Percentiles rank a stretch among this genome's conserved stretches.
These are phyloP conservation scores for Cosmopolites sordidus DNA, from an alignment of 2,888 invertebrate genomes.

Conservation along the genomic window DNA sequence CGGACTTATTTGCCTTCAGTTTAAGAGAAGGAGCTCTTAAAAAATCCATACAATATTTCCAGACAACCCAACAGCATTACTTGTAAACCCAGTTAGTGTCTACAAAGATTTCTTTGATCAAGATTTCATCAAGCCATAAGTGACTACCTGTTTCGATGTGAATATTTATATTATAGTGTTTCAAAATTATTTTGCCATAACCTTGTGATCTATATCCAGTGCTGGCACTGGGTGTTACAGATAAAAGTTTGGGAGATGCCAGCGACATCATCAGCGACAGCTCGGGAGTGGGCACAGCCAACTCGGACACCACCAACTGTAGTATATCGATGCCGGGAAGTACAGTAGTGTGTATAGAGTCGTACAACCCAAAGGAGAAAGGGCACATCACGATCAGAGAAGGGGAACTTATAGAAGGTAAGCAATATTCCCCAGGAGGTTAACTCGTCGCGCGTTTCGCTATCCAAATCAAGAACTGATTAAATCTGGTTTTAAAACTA, in stretches of 20 bases:
- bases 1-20: too few relatives aligned
- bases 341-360: constrained; percentile 81
- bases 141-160: too few relatives aligned
- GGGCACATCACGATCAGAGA: constrained; percentile 79
- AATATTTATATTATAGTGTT: background rate
- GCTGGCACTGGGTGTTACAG: constrained; percentile 57
- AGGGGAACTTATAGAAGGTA: constrained; percentile 90
- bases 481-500: background rate
- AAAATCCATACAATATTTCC: too few relatives aligned
- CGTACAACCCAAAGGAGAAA: constrained; percentile 67
- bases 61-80: too few relatives aligned
- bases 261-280: constrained; percentile 91
- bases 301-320: constrained; percentile 76
- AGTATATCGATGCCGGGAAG: constrained; percentile 77
- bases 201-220: constrained; percentile 32
- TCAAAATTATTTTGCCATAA: constrained; percentile 4
- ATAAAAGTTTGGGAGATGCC: constrained; percentile 85
- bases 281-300: constrained; percentile 85
- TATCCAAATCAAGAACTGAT: too few relatives aligned
- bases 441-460: too few relatives aligned
- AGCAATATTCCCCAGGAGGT: too few relatives aligned
- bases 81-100: too few relatives aligned
- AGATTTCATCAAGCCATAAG: too few relatives aligned
- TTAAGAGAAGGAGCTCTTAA: too few relatives aligned
- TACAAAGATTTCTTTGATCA: too few relatives aligned